Base-by-base conservation (phyloP, 2,888 invertebrate genomes). In the Eretmocerus hayati region DNA sequence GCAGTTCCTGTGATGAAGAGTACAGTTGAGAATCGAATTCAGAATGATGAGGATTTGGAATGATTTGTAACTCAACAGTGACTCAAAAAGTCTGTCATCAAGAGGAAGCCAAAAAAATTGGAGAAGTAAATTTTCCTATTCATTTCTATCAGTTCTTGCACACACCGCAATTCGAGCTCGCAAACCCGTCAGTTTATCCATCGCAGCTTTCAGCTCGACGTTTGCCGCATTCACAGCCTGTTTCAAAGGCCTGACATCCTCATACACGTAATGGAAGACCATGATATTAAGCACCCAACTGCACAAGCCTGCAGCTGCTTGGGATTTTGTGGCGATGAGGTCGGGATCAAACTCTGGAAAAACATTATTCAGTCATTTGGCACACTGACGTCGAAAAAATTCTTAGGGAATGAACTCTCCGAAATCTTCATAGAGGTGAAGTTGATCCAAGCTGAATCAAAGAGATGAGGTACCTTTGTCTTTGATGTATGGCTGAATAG, bases 201-300 rank as follows among this genome's bases (percentile, higher is more conserved):
- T 77, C 0, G 94, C 94, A 40, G 85, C 85, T 50, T 81, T 80
- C 37, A 94, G 72, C 62, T 93, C 91, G 2, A 82, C 80, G 63
- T 92, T 92, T 13, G 94, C 93, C 51, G 85, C 85, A 18, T 83
- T 81, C 21, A 95, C 77, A 2, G 95, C 94, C 48, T 81, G 77
- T 62, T 93, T 77, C 65, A 95, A 91, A 18, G 95, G 95, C 67
- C 93, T 92, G 0, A 95, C 94, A 30, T 90, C 85, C 53, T 89
- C 86, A 72, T 85, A 93, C 22, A 95, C 90, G 46, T 89, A 86
- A 73, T 90, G 87, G 74, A 90, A 94, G 60, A 80, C 85, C 66
- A 88, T 77, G 56, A 95, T 92, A 72, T 95, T 95, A 58, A 91
- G 85, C 2, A 90, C 94, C 93, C 95, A 96, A 2, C 92, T 84